Evolutionary conservation across 2,888 invertebrate species (phyloP), one percentile per base, ranked within the genome.

Genomic region (Eurois occulta): DNA sequence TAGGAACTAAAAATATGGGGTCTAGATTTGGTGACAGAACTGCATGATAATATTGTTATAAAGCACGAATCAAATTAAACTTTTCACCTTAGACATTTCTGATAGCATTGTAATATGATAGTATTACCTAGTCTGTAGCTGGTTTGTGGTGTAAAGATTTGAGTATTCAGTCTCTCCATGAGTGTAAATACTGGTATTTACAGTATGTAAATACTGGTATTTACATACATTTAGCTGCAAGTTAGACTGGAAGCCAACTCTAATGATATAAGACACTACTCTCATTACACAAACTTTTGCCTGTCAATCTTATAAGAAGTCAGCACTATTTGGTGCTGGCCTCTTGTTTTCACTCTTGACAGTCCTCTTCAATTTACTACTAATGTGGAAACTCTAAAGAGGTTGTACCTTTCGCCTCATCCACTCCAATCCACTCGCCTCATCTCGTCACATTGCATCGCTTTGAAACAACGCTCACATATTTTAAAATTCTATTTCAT

Each of bases 401-500:
- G 18, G 28, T 64, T 24, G 16, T 72, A 72, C 28, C 35, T 35
- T 43, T n/a, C 21, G 32, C 5, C 5, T 43, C n/a, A 38, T 75
- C 16, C 24, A 35, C 35, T 43, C 11, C 1, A 55, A 55, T 43
- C 48, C n/a, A 64, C 4, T 46, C 24, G 10, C 71, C 28, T 41
- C n/a, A 46, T 21, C 18, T n/a, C 11, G 5, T 32, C 48, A 41
- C 3, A 4, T 38, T 24, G 16, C 2, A 4, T 38, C 28, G 16
- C 2, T 5, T 35, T 35, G 24, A 21, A 83, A 77, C 32, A 32
- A 16, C 6, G n/a, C 11, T 55, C 18, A 48, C 65, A 58, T 76
- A n/a, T 41, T 82, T 52, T 35, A 1, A 32, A 70, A 67, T 46
- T 66, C 1, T 65, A 38, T 80, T 48, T 72, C 21, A n/a, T 58